Evolutionary conservation across 2,888 invertebrate genomes (phyloP).

Genomic region (Mycalesis mineus): DNA sequence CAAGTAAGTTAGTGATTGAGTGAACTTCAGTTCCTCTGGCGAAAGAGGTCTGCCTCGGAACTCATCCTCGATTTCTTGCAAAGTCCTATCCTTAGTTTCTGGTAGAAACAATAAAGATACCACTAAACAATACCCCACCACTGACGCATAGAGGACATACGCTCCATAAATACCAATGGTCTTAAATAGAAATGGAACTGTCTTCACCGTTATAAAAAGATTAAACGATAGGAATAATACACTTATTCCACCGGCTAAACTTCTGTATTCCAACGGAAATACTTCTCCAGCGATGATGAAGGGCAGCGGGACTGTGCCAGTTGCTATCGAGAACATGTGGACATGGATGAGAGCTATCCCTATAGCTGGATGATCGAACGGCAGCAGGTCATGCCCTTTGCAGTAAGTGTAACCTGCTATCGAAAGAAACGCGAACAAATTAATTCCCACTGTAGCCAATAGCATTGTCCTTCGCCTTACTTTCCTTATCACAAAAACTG

Average conservation of each 20-base stretch:
- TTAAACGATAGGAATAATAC: constrained; percentile 51
- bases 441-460: constrained; percentile 44
- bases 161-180: constrained; percentile 49
- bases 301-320: constrained; percentile 80
- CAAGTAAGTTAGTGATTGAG: constrained; percentile 40
- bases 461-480: constrained; percentile 55
- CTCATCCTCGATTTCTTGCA: constrained; percentile 66
- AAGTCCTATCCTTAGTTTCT: constrained; percentile 61
- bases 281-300: constrained; percentile 84
- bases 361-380: constrained; percentile 44
- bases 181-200: constrained; percentile 47
- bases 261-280: constrained; percentile 79
- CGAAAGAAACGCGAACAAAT: constrained; percentile 43
- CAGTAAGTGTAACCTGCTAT: constrained; percentile 49
- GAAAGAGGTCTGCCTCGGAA: constrained; percentile 51
- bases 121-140: constrained; percentile 48
- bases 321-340: constrained; percentile 73
- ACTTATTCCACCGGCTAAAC: constrained; percentile 71
- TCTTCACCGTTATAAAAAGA: constrained; percentile 54
- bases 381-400: constrained; percentile 37
- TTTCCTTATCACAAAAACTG: constrained; percentile 57
- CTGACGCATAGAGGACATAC: constrained; percentile 44
- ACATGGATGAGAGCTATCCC: constrained; percentile 49
- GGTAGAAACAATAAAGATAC: constrained; percentile 51
- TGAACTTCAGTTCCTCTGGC: constrained; percentile 42